Conservation (phyloP, 53 echinoderm and acorn worm genomes). For the Actinopyga echinites region DNA sequence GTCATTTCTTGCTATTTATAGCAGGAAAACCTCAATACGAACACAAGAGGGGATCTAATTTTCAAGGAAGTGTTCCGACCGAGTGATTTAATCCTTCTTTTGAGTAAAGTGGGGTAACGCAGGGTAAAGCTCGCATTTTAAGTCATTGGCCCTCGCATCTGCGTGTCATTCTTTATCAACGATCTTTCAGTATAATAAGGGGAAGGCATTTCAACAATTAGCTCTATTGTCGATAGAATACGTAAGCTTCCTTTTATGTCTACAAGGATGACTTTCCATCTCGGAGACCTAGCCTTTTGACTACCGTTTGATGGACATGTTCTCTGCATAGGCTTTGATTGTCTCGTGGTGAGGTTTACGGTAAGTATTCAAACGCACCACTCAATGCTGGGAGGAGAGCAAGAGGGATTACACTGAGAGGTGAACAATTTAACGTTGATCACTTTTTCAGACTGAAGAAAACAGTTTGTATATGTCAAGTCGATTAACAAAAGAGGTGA, state of each 20-base stretch:
- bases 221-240: conserved; percentile 8
- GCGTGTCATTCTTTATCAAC: not conserved
- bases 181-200: not conserved
- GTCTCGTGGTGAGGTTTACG: no score
- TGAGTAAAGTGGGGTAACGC: no score
- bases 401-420: not conserved
- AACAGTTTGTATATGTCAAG: conserved; percentile 30
- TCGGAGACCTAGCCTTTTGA: not conserved
- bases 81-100: no score
- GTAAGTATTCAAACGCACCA: no score
- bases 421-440: conserved; percentile 25
- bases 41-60: no score
- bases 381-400: not conserved
- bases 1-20: no score
- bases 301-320: not conserved
- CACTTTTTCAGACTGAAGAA: conserved; percentile 10
- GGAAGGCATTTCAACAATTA: conserved; percentile 10
- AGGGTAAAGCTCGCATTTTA: not conserved
- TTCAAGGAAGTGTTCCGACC: no score
- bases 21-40: no score
- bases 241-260: not conserved
- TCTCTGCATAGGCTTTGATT: not conserved
- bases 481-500: conserved; percentile 2
- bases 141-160: conserved; percentile 20
- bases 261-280: not conserved